Base-by-base conservation (phyloP, 2,888 invertebrate species). In the Agrotis exclamationis region DNA sequence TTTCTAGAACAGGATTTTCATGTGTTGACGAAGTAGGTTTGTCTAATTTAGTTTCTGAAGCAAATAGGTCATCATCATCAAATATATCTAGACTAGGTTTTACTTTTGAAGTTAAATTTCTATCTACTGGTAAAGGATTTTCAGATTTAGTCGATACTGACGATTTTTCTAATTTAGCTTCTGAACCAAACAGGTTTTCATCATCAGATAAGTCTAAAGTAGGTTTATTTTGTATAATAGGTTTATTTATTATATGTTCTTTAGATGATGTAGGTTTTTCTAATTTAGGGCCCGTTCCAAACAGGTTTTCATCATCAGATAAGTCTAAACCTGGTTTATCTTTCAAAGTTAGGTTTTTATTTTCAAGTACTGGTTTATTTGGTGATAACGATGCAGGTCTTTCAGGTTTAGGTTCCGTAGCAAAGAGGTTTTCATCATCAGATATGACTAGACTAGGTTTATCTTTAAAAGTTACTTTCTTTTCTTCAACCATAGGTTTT, bases 271-370 rank as follows among this genome's bases (percentile, higher is more conserved):
- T 18, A 51, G 68, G 20, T 28, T 68, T 68, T 14, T 22, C 67
- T 0, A 68, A 47, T 72, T 47, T 51, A 72, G 11, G 4, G 16
- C 7, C 45, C 0, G 75, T 28, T 1, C 16, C 0, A 16, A 79
- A 79, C 1, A 79, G 13, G 13, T 74, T 62, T 28, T 69, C 75
- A 22, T 70, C 74, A 3, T 58, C 67, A 14, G 48, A 67, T 9
- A 53, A n/a, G 33, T 51, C 59, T 7, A 51, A 1, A 0, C 14
- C 57, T 6, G 24, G n/a, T 53, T 54, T 71, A 1, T 73, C 39
- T 48, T 51, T 14, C 24, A 28, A 14, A 20, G 5, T 57, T 13
- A 33, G 18, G 14, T 22, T 70, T 62, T 28, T 56, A 56, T 58
- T 48, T 18, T 57, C 48, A 50, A 22, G 9, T 13, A 13, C 18